phyloP scores from a whole-genome alignment of 2,888 invertebrate genomes.

The Sinohyriopsis cumingii region DNA sequence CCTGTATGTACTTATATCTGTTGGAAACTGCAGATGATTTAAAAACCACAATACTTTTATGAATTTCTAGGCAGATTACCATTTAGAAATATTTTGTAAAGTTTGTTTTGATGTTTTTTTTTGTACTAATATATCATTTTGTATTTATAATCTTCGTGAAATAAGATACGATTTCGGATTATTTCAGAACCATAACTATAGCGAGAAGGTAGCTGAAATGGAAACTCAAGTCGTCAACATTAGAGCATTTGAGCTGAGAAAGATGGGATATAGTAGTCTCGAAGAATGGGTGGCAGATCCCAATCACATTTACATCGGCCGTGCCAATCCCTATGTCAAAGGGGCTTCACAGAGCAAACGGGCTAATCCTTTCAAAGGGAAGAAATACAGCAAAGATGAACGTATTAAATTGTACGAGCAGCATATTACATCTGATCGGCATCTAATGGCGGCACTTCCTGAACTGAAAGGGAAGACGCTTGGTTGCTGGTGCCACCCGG shows the following conservation, averaged over 20 bases:
- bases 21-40: too few relatives aligned
- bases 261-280: slow-evolving; percentile 31
- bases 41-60: too few relatives aligned
- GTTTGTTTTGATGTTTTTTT: too few relatives aligned
- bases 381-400: slow-evolving; percentile 19
- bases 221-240: slow-evolving; percentile 26
- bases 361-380: slow-evolving; percentile 35
- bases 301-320: slow-evolving; percentile 40
- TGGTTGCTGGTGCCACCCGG: slow-evolving; percentile 49
- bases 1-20: too few relatives aligned
- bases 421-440: slow-evolving; percentile 22
- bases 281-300: slow-evolving; percentile 35
- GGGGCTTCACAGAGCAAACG: slow-evolving; percentile 43
- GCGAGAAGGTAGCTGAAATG: background rate
- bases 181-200: too few relatives aligned
- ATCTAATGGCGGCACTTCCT: slow-evolving; percentile 25
- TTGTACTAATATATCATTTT: too few relatives aligned
- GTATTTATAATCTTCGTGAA: too few relatives aligned
- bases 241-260: slow-evolving; percentile 21
- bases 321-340: slow-evolving; percentile 41
- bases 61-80: too few relatives aligned
- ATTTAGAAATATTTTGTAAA: too few relatives aligned
- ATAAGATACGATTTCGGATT: too few relatives aligned
- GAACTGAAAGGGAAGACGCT: slow-evolving; percentile 42
- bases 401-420: slow-evolving; percentile 26